Conservation (phyloP, 2,113 vertebrate genomes). For the Cebus imitator region DNA sequence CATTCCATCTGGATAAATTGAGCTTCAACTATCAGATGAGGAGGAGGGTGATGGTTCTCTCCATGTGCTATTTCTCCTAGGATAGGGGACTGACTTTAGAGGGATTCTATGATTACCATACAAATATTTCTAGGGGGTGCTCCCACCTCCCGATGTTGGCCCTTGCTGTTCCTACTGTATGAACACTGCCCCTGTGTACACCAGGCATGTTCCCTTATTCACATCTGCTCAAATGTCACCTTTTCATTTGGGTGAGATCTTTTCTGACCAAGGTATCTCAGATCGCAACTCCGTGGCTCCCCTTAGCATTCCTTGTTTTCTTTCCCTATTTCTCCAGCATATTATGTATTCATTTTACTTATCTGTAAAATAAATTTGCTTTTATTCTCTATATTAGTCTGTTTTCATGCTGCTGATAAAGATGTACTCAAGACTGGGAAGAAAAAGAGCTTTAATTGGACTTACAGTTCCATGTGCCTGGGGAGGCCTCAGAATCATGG, state of each 20-base stretch:
- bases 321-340: background rate
- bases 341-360: background rate
- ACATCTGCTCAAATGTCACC: too few species aligned
- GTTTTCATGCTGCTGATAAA: too few species aligned
- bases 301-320: background rate
- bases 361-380: background rate
- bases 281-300: background rate
- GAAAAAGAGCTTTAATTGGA: too few species aligned
- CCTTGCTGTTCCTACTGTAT: background rate
- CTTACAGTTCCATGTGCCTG: too few species aligned
- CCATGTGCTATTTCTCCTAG: too few species aligned
- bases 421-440: too few species aligned
- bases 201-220: background rate
- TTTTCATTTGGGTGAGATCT: background rate
- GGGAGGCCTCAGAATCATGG: too few species aligned
- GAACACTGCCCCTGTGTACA: background rate
- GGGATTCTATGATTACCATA: background rate
- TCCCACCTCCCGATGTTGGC: background rate
- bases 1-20: too few species aligned
- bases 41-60: too few species aligned
- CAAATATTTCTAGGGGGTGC: background rate
- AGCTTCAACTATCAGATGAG: too few species aligned
- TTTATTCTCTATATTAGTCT: too few species aligned
- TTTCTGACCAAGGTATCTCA: background rate
- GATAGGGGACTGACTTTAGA: too few species aligned